These are phyloP conservation scores for Choloepus hoffmanni DNA, from an alignment of 2,113 vertebrate species.

Conservation along the genomic window DNA sequence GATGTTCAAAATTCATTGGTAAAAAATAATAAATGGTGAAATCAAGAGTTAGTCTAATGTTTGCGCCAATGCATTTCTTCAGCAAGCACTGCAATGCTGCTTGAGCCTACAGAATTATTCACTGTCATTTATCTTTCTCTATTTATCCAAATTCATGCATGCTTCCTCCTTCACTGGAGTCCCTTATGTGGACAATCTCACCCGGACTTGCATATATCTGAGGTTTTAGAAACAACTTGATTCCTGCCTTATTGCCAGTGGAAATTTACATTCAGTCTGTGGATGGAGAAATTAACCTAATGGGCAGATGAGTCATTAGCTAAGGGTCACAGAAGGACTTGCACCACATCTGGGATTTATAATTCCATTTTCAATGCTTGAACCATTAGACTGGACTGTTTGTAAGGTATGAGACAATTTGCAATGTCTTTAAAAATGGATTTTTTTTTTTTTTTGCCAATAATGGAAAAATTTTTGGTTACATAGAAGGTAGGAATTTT, in stretches of 20 bases:
- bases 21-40: slow-evolving; percentile 58
- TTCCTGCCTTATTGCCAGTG: background rate
- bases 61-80: background rate
- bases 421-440: background rate
- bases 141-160: background rate
- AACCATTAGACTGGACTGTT: background rate
- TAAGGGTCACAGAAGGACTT: background rate
- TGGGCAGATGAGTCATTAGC: fast-evolving
- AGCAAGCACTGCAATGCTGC: background rate
- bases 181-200: background rate
- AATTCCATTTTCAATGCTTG: background rate
- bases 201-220: background rate
- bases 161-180: background rate
- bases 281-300: background rate
- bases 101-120: background rate
- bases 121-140: background rate
- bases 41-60: background rate
- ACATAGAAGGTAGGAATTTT: background rate
- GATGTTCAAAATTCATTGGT: slow-evolving; percentile 73
- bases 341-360: fast-evolving
- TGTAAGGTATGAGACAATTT: background rate
- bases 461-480: background rate
- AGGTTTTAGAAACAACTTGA: background rate
- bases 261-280: background rate
- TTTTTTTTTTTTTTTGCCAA: background rate